Base-by-base conservation (phyloP, 1,140 invertebrate genomes). In the Zaprionus capensis region DNA sequence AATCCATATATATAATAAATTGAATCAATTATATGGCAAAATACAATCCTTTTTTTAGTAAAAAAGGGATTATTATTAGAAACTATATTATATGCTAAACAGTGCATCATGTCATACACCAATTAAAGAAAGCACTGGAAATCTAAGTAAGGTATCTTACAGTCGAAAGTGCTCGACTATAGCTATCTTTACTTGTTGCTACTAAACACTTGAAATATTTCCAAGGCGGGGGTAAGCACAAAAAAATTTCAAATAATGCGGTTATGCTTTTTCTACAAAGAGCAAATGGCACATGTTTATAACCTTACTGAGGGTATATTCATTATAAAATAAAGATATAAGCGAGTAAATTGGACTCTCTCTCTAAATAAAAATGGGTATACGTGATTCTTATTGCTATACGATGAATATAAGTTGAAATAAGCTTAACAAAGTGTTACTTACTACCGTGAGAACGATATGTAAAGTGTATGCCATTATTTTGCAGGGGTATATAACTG, bases 141-240 rank as follows among this genome's bases (percentile, higher is more conserved):
- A 34, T 34, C 9, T 3, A 11, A 11, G 31, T 34, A 34, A 11
- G 41, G 41, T 20, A 46, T 17, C n/a, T 46, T 17, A 46, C 7
- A 17, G 41, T 17, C 41, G 41, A 17, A 1, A 9, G 7, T 7
- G n/a, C 1, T 46, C n/a, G 7, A 46, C n/a, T n/a, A n/a, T 41
- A n/a, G 15, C 2, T 41, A 11, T 46, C 6, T 9, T 46, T 46
- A 46, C 41, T 46, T 17, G 38, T 41, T 41, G 38, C 38, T 41
- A n/a, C 38, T 46, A 46, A 46, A 46, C 41, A 46, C 41, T 46
- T 46, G 41, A 46, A 46, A 46, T 46, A 46, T 46, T 20, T 46
- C 7, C 41, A 46, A 46, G n/a, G 41, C 41, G 41, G n/a, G 6
- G 41, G 6, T 46, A 46, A 44, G n/a, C 41, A 17, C 41, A 46